phyloP scores from a whole-genome alignment of 2,888 invertebrate species.

The Panzeria rudis region DNA sequence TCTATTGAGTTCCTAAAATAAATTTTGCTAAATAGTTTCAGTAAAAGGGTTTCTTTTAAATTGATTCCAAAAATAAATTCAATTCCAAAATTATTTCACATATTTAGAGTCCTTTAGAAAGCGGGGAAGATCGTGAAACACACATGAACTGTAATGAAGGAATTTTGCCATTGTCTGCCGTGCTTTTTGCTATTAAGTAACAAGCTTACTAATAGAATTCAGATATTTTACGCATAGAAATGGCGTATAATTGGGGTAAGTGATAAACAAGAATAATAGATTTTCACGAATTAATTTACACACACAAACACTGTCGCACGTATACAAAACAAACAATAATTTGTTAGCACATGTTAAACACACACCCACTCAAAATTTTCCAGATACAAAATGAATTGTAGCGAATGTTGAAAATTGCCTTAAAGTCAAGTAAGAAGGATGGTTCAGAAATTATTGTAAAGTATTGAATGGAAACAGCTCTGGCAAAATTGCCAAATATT shows the following conservation, averaged over 20 bases:
- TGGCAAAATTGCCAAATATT: slow-evolving; percentile 75
- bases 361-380: slow-evolving; percentile 1
- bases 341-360: slow-evolving; percentile 9
- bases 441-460: slow-evolving; percentile 78
- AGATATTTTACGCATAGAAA: slow-evolving; percentile 80
- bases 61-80: no score
- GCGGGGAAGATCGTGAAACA: no score
- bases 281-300: slow-evolving; percentile 8
- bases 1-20: no score
- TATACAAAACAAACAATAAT: slow-evolving; percentile 13
- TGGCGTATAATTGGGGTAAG: slow-evolving; percentile 80
- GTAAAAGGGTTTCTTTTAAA: no score
- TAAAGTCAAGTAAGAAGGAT: slow-evolving; percentile 75
- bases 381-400: slow-evolving; percentile 80
- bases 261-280: slow-evolving; percentile 31
- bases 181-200: no score
- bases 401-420: slow-evolving; percentile 80
- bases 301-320: not conserved
- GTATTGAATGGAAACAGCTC: slow-evolving; percentile 79
- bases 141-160: no score
- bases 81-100: no score
- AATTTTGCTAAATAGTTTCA: no score
- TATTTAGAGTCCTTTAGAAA: no score
- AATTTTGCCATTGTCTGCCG: no score
- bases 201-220: not conserved